phyloP scores from a whole-genome alignment of 2,113 vertebrate species.

The Thinocorus orbignyianus region DNA sequence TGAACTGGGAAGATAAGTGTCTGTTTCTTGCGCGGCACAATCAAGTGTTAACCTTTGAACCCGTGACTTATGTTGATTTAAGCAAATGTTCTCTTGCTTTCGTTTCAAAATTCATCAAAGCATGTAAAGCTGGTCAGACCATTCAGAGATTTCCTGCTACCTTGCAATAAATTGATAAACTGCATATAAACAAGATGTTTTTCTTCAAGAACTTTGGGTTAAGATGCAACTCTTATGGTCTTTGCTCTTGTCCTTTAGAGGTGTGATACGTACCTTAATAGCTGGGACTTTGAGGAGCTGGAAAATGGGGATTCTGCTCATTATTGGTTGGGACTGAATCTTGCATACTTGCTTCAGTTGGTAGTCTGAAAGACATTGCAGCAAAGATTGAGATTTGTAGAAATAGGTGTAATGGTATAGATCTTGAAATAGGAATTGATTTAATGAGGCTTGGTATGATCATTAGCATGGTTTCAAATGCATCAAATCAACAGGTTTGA shows the following conservation, averaged over 20 bases:
- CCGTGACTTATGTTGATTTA: background rate
- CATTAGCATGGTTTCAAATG: background rate
- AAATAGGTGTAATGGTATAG: background rate
- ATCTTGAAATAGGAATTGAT: background rate
- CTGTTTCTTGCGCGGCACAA: slow-evolving; percentile 16
- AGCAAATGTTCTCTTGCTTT: slow-evolving; percentile 4
- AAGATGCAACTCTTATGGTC: background rate
- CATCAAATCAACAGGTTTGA: background rate
- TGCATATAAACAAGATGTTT: background rate
- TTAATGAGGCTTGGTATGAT: background rate
- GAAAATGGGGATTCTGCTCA: background rate
- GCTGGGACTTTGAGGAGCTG: background rate
- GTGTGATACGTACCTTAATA: background rate
- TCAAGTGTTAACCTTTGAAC: slow-evolving; percentile 54
- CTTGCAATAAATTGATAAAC: background rate
- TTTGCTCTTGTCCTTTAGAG: background rate
- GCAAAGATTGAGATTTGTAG: background rate
- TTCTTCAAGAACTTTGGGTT: background rate
- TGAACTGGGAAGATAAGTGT: slow-evolving; percentile 30
- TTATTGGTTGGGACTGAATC: background rate
- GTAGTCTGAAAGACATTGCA: background rate
- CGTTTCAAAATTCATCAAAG: slow-evolving; percentile 16
- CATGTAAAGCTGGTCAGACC: slow-evolving; percentile 5
- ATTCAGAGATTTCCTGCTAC: slow-evolving; percentile 58
- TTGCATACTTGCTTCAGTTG: background rate